Evolutionary conservation across 2,888 invertebrate genomes (phyloP).

Genomic region (Stictocephala bisonia): DNA sequence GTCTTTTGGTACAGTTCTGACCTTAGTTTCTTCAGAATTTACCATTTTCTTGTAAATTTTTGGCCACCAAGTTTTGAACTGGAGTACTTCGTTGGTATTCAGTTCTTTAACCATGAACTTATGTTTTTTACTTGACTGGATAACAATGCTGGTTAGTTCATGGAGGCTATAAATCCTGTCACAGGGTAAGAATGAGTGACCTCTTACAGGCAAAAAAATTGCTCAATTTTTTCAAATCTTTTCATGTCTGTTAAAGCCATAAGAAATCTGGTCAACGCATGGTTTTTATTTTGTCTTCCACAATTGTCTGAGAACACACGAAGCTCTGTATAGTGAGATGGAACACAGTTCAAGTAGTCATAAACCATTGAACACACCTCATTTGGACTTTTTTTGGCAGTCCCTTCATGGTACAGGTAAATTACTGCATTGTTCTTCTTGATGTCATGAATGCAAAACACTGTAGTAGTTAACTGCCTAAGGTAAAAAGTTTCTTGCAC

Average conservation of each 20-base stretch:
- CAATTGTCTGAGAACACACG: slow-evolving; percentile 59
- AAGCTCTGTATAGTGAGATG: slow-evolving; percentile 42
- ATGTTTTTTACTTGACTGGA: too few species aligned
- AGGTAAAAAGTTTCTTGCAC: slow-evolving; percentile 57
- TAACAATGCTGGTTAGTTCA: too few species aligned
- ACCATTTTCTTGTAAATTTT: too few species aligned
- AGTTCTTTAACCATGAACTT: too few species aligned
- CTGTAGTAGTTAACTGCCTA: slow-evolving; percentile 51
- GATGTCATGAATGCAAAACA: slow-evolving; percentile 55
- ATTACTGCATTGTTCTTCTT: slow-evolving; percentile 54
- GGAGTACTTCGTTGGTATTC: too few species aligned
- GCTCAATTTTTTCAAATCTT: slow-evolving; percentile 50
- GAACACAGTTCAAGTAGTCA: slow-evolving; percentile 33
- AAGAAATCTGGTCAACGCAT: slow-evolving; percentile 47
- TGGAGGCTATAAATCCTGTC: too few species aligned
- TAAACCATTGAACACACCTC: slow-evolving; percentile 51
- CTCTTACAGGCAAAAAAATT: slow-evolving; percentile 51
- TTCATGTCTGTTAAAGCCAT: slow-evolving; percentile 48
- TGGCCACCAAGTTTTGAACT: too few species aligned
- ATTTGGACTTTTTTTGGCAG: slow-evolving; percentile 53
- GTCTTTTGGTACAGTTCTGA: too few species aligned
- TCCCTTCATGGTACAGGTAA: slow-evolving; percentile 57
- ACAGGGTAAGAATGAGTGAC: slow-evolving; percentile 32
- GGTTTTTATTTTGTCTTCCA: slow-evolving; percentile 58
- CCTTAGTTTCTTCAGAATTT: too few species aligned